These are phyloP conservation scores for Leptosomus discolor DNA, from an alignment of 2,113 vertebrate species.

Conservation along the genomic window DNA sequence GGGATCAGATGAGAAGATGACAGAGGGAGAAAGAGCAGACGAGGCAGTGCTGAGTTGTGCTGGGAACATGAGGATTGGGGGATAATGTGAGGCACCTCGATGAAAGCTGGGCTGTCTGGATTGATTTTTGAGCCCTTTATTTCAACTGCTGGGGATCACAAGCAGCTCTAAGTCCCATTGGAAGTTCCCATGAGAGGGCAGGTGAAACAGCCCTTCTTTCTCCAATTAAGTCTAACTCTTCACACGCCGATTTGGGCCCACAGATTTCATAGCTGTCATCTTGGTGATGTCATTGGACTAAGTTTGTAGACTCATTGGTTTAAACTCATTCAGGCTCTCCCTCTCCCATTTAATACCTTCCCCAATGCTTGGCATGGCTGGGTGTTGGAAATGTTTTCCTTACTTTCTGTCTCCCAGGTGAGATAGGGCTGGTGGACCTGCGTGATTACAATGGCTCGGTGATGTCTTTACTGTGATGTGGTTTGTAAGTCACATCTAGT, in stretches of 20 bases:
- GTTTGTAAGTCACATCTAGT: not conserved
- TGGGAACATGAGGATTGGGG: not conserved
- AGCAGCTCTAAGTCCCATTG: not conserved
- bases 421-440: not conserved
- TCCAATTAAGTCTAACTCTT: not conserved
- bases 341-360: not conserved
- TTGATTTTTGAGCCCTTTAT: not conserved
- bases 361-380: not conserved
- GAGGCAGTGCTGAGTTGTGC: not conserved
- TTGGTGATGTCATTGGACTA: not conserved
- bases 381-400: not conserved
- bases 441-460: not conserved
- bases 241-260: not conserved
- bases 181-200: not conserved
- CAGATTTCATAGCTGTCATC: not conserved
- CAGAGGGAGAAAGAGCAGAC: not conserved
- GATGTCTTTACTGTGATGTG: not conserved
- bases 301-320: not conserved
- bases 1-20: not conserved
- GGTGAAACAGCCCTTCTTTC: not conserved
- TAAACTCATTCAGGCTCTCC: not conserved
- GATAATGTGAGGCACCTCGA: not conserved
- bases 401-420: not conserved
- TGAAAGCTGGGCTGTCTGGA: not conserved
- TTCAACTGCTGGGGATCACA: not conserved